Evolutionary conservation across 37 sponge, comb jelly and placozoan genomes (phyloP), one percentile per base, ranked within the genome.

Genomic region (Beroe forskalii): DNA sequence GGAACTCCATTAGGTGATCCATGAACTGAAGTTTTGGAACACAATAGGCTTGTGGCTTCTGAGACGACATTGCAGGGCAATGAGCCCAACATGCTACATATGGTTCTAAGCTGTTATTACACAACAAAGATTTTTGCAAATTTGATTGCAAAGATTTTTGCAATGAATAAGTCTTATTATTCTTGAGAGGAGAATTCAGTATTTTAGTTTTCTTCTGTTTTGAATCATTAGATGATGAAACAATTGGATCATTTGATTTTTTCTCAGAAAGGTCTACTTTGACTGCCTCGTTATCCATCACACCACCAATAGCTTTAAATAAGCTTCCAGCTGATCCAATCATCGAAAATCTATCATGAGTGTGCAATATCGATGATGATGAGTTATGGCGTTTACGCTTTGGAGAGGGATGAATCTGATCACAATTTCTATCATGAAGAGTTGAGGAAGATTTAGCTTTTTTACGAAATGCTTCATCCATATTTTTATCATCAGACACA

Each of bases 11-110:
- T 43, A 80, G 27, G 41, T 80, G 86, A 43, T 41, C 55, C 27
- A 80, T 80, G 86, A 80, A 69, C 72, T 36, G 28, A 6, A 1
- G 39, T 36, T 69, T 69, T 4, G 72, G 72, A 6, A 69, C 38
- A 35, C 66, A 64, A 22, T 64, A 23, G 4, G 66, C 14, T 6
- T 9, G 17, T 20, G 60, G 60, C 60, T 20, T 17, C 9, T 3
- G 24, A 69, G 36, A 12, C 32, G 38, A 17, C 19, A 35, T 69
- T 32, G 39, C 36, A 28, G 72, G 72, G 32, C 72, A 69, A 69
- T 69, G 72, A 32, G 72, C 36, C 72, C 72, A 69, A 69, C 72
- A 69, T 12, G 72, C 72, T 6, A 69, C 38, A 17, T 69, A 36
- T 9, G 72, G 38, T 35, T 36, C 72, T 32, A 36, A 17, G 4